Percentiles rank a stretch among this genome's conserved stretches.
Conservation (phyloP, 2,888 invertebrate species). For the Limnephilus auricula region DNA sequence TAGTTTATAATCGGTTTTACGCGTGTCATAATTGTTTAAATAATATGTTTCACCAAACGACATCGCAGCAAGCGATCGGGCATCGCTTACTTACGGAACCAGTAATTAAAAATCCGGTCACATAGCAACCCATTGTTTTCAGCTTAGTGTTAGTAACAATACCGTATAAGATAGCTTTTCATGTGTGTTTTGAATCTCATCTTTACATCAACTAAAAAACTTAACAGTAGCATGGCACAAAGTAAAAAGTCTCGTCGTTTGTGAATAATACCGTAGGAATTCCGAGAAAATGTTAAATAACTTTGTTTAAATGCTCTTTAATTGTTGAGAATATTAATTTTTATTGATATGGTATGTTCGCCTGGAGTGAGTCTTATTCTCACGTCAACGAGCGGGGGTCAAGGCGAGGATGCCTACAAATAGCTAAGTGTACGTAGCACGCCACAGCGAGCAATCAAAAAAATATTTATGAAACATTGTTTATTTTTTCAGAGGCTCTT, state of each 20-base stretch:
- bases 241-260: background rate
- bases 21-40: slow-evolving; percentile 22
- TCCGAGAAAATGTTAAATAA: background rate
- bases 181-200: slow-evolving; percentile 45
- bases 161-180: slow-evolving; percentile 44
- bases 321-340: background rate
- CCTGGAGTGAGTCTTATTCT: slow-evolving; percentile 51
- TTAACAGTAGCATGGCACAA: background rate
- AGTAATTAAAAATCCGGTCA: slow-evolving; percentile 65
- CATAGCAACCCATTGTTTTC: slow-evolving; percentile 63
- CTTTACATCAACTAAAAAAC: background rate
- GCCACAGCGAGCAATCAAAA: slow-evolving; percentile 49
- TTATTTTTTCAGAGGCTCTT: slow-evolving; percentile 38
- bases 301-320: slow-evolving; percentile 3
- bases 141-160: slow-evolving; percentile 45
- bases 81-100: slow-evolving; percentile 33
- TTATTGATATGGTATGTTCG: background rate
- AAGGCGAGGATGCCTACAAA: slow-evolving; percentile 61
- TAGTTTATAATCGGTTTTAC: background rate
- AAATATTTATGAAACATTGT: slow-evolving; percentile 44
- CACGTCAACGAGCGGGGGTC: slow-evolving; percentile 63
- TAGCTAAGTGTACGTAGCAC: slow-evolving; percentile 59
- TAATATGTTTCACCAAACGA: slow-evolving; percentile 10
- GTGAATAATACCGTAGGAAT: background rate
- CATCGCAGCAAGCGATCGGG: background rate